phyloP scores from a whole-genome alignment of 2,888 invertebrate genomes.

The Opisthograptis luteolata region DNA sequence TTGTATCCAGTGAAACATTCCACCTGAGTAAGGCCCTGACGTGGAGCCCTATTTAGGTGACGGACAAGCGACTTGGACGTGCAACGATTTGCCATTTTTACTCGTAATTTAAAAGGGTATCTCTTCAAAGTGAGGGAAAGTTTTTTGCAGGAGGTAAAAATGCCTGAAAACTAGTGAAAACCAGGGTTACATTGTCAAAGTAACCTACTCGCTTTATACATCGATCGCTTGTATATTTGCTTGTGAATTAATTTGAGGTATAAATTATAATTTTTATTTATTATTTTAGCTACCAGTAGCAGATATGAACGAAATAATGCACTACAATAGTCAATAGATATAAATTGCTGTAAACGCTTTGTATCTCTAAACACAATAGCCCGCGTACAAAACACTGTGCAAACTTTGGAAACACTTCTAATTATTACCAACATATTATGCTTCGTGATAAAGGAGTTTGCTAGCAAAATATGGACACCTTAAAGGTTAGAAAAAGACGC shows the following conservation, averaged over 20 bases:
- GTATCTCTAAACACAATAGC: slow-evolving; percentile 22
- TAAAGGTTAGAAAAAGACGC: slow-evolving; percentile 17
- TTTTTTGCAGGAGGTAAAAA: slow-evolving; percentile 19
- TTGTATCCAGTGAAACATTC: slow-evolving; percentile 68
- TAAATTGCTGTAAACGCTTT: slow-evolving; percentile 17
- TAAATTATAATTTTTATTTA: no score
- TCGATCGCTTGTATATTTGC: no score
- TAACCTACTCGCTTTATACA: no score
- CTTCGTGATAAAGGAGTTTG: slow-evolving; percentile 28
- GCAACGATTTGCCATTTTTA: slow-evolving; percentile 24
- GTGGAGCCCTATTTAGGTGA: slow-evolving; percentile 47
- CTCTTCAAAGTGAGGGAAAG: slow-evolving; percentile 13
- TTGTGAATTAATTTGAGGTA: no score
- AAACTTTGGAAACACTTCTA: slow-evolving; percentile 32
- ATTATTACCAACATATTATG: slow-evolving; percentile 32
- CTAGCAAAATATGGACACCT: slow-evolving; percentile 29
- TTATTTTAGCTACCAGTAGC: no score
- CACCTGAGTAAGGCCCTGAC: slow-evolving; percentile 60
- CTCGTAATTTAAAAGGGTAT: slow-evolving; percentile 22
- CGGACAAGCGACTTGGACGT: slow-evolving; percentile 47
- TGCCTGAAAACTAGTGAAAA: no score
- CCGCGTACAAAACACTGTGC: slow-evolving; percentile 19
- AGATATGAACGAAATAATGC: no score
- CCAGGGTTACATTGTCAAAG: no score
- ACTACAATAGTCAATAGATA: slow-evolving; percentile 9